Evolutionary conservation across 2,113 vertebrate species (phyloP).

Genomic region (Glareola pratincola): DNA sequence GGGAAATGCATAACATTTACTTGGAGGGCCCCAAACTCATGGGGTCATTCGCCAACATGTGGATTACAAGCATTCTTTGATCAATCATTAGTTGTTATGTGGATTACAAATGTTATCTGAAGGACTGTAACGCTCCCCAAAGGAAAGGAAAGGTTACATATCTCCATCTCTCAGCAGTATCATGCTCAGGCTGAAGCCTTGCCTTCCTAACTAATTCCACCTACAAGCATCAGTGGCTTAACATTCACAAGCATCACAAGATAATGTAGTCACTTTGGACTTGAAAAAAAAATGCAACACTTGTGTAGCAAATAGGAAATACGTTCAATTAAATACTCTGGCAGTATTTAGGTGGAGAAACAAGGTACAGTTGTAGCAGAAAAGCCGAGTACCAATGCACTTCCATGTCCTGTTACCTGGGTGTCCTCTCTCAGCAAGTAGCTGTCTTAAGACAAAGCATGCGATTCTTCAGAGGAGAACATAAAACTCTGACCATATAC

Average conservation of each 20-base stretch:
- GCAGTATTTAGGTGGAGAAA: not conserved
- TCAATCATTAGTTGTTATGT: not conserved
- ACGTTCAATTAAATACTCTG: not conserved
- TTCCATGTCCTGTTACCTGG: not conserved
- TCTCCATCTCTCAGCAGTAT: not conserved
- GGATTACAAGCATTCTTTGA: not conserved
- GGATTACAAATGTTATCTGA: not conserved
- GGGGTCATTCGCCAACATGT: not conserved
- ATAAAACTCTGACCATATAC: not conserved
- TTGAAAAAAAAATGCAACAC: constrained; percentile 7
- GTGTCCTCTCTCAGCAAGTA: not conserved
- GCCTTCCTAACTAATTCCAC: constrained; percentile 47
- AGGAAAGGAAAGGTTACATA: not conserved
- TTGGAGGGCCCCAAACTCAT: not conserved
- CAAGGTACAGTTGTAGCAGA: not conserved
- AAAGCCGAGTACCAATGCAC: not conserved
- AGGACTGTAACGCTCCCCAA: not conserved
- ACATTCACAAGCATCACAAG: constrained; percentile 52
- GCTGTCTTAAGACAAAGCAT: not conserved
- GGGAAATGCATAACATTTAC: not conserved
- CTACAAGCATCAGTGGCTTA: constrained; percentile 49
- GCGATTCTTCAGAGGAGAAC: not conserved
- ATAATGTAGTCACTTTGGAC: constrained; percentile 40
- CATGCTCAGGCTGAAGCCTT: constrained; percentile 7
- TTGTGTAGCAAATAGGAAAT: constrained; percentile 41